Evolutionary conservation across 1,140 invertebrate genomes (phyloP).

Genomic region (Cyrtorhinus lividipennis): DNA sequence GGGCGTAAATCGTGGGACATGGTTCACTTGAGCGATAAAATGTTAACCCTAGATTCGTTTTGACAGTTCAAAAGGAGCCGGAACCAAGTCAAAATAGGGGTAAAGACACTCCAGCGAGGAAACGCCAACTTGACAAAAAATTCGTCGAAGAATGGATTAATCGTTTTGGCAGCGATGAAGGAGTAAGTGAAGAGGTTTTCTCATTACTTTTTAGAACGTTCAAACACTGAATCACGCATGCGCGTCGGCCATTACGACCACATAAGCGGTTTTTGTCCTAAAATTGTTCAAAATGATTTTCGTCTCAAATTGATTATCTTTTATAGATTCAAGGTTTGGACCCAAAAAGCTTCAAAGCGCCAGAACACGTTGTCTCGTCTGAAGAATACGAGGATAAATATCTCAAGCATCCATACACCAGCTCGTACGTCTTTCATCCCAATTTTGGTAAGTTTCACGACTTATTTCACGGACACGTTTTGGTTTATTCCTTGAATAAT

Average conservation of each 20-base stretch:
- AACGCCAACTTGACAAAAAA: not conserved
- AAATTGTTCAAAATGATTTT: too few species aligned
- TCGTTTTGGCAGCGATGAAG: slow-evolving; percentile 3
- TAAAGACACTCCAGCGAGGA: slow-evolving; percentile 4
- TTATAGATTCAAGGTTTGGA: slow-evolving; percentile 4
- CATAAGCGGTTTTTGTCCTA: too few species aligned
- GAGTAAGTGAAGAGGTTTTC: too few species aligned
- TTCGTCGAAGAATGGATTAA: slow-evolving; percentile 14
- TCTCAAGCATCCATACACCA: not conserved
- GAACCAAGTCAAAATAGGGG: too few species aligned
- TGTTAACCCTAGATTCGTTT: too few species aligned
- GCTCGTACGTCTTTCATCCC: not conserved
- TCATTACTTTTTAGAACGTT: not conserved
- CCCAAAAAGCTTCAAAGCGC: not conserved
- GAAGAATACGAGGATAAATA: slow-evolving; percentile 11
- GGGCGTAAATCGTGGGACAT: too few species aligned
- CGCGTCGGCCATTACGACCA: too few species aligned
- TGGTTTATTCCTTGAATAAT: not conserved
- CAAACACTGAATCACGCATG: too few species aligned
- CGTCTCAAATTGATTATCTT: not conserved
- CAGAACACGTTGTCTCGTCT: not conserved
- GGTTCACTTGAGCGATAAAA: too few species aligned
- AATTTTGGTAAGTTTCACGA: not conserved
- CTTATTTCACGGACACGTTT: not conserved
- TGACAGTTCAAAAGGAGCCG: too few species aligned